These are phyloP conservation scores for Dinomys branickii DNA, from an alignment of 2,113 vertebrate species.

Conservation along the genomic window DNA sequence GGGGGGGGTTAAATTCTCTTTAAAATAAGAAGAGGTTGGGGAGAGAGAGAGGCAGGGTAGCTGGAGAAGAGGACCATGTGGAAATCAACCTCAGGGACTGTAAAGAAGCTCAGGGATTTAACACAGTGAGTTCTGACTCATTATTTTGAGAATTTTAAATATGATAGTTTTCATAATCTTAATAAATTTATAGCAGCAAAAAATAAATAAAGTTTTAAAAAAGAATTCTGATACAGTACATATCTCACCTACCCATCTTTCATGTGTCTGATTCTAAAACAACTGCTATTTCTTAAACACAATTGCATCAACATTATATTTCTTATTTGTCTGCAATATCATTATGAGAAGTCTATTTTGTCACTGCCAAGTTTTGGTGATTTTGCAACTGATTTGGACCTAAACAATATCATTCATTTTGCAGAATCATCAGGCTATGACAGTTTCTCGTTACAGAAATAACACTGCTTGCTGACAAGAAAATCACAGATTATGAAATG, in stretches of 20 bases:
- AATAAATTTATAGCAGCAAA: conserved; percentile 52
- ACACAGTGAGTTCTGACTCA: conserved; percentile 36
- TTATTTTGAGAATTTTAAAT: conserved; percentile 57
- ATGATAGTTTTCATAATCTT: conserved; percentile 22
- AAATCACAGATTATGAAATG: conserved; percentile 52
- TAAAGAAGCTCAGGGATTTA: conserved; percentile 80
- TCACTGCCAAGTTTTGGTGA: conserved; percentile 39
- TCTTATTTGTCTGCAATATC: conserved; percentile 55
- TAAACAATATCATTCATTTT: conserved; percentile 56
- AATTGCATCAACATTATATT: conserved; percentile 1
- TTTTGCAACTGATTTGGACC: conserved; percentile 56
- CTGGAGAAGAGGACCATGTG: conserved; percentile 7
- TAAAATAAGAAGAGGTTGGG: too few relatives aligned
- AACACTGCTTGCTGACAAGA: conserved; percentile 41
- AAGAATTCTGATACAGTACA: background rate
- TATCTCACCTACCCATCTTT: background rate
- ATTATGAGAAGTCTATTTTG: conserved; percentile 34
- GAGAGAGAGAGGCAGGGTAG: too few relatives aligned
- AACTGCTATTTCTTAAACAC: conserved; percentile 45
- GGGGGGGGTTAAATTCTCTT: too few relatives aligned
- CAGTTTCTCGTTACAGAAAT: conserved; percentile 59
- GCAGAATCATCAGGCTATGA: conserved; percentile 4
- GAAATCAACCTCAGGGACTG: background rate
- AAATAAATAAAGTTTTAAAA: too few relatives aligned
- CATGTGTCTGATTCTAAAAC: conserved; percentile 12